Percentiles rank a stretch among this genome's conserved stretches.
Conservation (phyloP, 2,888 invertebrate genomes). For the Diplazon laetatorius region DNA sequence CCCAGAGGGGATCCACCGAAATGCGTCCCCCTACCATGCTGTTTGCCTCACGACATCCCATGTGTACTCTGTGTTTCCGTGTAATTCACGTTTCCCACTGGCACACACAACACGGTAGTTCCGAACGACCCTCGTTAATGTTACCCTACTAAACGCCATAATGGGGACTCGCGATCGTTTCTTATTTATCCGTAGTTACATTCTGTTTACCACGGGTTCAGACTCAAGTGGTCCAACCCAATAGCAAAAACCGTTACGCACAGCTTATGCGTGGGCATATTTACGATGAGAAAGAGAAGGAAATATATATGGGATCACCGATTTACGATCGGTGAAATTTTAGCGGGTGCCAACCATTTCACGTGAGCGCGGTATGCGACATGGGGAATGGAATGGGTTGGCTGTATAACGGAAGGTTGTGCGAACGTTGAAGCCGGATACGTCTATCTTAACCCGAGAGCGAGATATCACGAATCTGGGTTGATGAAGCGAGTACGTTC, state of each 20-base stretch:
- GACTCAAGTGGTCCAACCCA: slow-evolving; percentile 1
- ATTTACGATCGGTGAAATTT: slow-evolving; percentile 45
- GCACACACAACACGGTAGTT: slow-evolving; percentile 8
- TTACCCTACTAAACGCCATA: slow-evolving; percentile 43
- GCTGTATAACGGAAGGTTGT: slow-evolving; percentile 10
- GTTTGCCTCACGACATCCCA: slow-evolving; percentile 20
- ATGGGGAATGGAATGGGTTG: not conserved
- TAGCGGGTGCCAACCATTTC: slow-evolving; percentile 15
- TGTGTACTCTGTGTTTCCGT: slow-evolving; percentile 35
- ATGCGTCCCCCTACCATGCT: slow-evolving; percentile 45
- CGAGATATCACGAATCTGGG: slow-evolving; percentile 52
- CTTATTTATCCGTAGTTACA: slow-evolving; percentile 39
- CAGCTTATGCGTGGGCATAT: not conserved
- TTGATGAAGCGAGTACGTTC: slow-evolving; percentile 50
- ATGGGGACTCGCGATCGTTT: slow-evolving; percentile 41
- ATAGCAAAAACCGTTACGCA: not conserved
- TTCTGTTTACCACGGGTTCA: slow-evolving; percentile 32
- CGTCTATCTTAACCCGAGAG: slow-evolving; percentile 19
- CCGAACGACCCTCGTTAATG: slow-evolving; percentile 37
- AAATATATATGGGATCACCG: slow-evolving; percentile 11
- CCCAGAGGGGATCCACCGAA: slow-evolving; percentile 44
- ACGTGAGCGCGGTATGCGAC: slow-evolving; percentile 12
- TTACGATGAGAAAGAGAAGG: not conserved
- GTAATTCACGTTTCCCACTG: slow-evolving; percentile 43
- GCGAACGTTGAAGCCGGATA: slow-evolving; percentile 47